Evolutionary conservation across 2,797 vertebrate species (phyloP).

Genomic region (Micrastur ruficollis): DNA sequence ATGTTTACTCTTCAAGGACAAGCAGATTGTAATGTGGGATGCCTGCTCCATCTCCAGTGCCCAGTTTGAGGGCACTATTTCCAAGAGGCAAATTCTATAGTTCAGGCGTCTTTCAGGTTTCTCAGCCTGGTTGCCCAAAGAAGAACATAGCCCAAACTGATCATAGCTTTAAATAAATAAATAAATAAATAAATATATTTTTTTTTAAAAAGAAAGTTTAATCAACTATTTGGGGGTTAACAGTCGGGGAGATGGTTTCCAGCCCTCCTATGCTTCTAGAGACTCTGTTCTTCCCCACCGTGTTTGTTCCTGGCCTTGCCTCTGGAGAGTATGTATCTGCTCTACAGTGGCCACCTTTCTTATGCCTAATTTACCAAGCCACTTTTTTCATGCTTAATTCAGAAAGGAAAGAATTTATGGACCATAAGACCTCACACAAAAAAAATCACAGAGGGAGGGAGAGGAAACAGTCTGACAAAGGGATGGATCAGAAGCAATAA

Average conservation of each 20-base stretch:
- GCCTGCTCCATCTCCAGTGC: neutral
- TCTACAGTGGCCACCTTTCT: neutral
- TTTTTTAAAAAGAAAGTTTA: neutral
- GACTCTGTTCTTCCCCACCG: fast-evolving
- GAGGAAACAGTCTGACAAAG: neutral
- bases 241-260: neutral
- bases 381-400: neutral
- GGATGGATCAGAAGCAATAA: neutral
- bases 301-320: neutral
- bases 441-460: neutral
- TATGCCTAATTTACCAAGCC: neutral
- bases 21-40: neutral
- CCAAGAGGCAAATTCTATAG: neutral
- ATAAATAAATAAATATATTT: neutral
- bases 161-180: neutral
- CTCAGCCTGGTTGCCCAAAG: neutral
- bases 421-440: neutral
- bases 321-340: neutral
- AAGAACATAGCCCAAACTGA: neutral
- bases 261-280: neutral
- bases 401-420: neutral
- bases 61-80: neutral
- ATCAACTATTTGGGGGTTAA: neutral
- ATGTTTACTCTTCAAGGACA: neutral
- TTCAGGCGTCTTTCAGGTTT: neutral